Base-by-base conservation (phyloP, 2,113 vertebrate genomes). In the Cynopterus brachyotis region DNA sequence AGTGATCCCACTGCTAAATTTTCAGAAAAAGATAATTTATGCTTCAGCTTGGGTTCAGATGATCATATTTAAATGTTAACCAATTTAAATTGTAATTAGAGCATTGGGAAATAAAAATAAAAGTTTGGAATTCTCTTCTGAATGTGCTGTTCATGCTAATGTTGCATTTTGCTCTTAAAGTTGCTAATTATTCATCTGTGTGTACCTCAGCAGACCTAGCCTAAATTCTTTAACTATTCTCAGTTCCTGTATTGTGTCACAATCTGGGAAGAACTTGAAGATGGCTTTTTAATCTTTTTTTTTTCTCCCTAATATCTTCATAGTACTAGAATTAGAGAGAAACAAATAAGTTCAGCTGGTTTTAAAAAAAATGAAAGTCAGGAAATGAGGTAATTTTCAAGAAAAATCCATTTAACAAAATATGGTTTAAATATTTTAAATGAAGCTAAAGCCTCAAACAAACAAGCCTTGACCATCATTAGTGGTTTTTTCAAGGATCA, bases 81-180 rank as follows among this genome's bases (percentile, higher is more conserved):
- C 57, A 78, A 96, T 91, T 93, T 81, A 92, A 95, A 69, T 30
- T 50, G 26, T 30, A 35, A 72, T 85, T 69, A 66, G 12, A 90
- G 55, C 35, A 81, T 4, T 80, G 6, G 19, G 62, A 42, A 42
- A 92, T 88, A 24, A 92, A 95, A 91, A n/a, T 1, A 17, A 47
- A 72, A 66, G 24, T 75, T 53, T 76, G 8, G 16, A 88, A 45
- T 1, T 94, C 30, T 78, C 42, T 86, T 78, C 35, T 59, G n/a
- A 95, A 88, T 95, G 76, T 82, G 70, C 59, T 30, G 22, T 28
- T 47, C 83, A 92, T 96, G n/a, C 22, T 93, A 94, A 96, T 86
- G 12, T 22, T 53, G 2, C 26, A 59, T 17, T 96, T 97, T 82
- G 55, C 76, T 91, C 37, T 82, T 67, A 55, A 57, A 73, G 47